Evolutionary conservation across 2,888 invertebrate species (phyloP).

Genomic region (Pollenia griseotomentosa): DNA sequence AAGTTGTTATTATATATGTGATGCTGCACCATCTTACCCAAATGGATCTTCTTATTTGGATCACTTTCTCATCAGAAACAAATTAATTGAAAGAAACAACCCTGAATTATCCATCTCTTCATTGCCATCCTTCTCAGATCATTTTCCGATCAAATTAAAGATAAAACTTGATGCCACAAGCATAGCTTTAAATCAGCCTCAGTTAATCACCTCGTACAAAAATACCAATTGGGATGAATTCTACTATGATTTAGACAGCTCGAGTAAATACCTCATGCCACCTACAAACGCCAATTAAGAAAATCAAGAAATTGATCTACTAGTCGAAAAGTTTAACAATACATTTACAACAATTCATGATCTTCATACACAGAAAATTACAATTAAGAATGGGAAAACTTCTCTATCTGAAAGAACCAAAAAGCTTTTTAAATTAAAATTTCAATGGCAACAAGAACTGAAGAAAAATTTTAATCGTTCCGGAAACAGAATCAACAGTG

Average conservation of each 20-base stretch:
- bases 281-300: not conserved
- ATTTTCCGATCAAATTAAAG: slow-evolving; percentile 33
- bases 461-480: too few species aligned
- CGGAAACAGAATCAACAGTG: too few species aligned
- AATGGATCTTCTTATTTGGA: too few species aligned
- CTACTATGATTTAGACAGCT: not conserved
- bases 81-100: not conserved
- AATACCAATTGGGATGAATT: slow-evolving; percentile 10
- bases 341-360: not conserved
- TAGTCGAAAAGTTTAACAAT: not conserved
- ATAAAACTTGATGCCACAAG: not conserved
- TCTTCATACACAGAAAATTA: not conserved
- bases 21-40: not conserved
- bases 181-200: not conserved
- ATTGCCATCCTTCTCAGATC: slow-evolving; percentile 34
- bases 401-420: not conserved
- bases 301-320: slow-evolving; percentile 1
- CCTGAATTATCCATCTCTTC: not conserved
- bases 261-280: not conserved
- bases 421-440: not conserved
- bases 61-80: too few species aligned
- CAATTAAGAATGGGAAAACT: not conserved
- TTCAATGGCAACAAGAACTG: too few species aligned
- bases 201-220: not conserved
- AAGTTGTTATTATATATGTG: not conserved